Evolutionary conservation across 2,797 vertebrate genomes (phyloP).

Genomic region (Pseudomugil tenellus): DNA sequence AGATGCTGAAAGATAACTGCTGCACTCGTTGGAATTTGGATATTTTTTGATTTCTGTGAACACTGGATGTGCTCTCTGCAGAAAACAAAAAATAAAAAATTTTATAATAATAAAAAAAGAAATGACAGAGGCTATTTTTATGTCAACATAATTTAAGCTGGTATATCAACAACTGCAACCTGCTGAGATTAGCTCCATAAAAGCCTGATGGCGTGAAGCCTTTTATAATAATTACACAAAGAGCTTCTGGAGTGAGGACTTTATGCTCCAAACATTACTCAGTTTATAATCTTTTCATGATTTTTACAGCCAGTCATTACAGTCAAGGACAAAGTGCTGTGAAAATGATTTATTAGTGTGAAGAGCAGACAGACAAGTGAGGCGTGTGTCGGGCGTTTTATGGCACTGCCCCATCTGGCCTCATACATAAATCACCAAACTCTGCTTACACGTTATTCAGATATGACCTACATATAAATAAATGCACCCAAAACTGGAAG

Average conservation of each 20-base stretch:
- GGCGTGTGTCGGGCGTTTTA: slow-evolving; percentile 53
- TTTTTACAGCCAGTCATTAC: slow-evolving; percentile 22
- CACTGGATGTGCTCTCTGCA: background rate
- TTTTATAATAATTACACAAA: slow-evolving; percentile 17
- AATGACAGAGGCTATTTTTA: background rate
- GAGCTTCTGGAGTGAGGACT: background rate
- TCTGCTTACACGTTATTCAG: slow-evolving; percentile 24
- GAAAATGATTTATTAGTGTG: slow-evolving; percentile 14
- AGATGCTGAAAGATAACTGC: no score
- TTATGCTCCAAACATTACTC: slow-evolving; percentile 31
- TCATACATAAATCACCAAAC: slow-evolving; percentile 58
- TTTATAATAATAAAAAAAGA: background rate
- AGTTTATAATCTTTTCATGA: slow-evolving; percentile 5
- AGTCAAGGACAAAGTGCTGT: slow-evolving; percentile 20
- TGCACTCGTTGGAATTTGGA: no score
- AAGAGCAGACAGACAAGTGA: slow-evolving; percentile 24
- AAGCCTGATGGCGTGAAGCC: slow-evolving; percentile 15
- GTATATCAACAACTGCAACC: background rate
- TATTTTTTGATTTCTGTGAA: no score
- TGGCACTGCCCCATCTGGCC: slow-evolving; percentile 53
- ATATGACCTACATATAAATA: slow-evolving; percentile 47
- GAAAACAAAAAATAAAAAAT: background rate
- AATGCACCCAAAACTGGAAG: slow-evolving; percentile 36
- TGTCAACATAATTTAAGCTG: no score
- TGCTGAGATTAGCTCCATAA: slow-evolving; percentile 16